These are phyloP conservation scores for Neofelis nebulosa DNA, from an alignment of 2,113 vertebrate species.

Conservation along the genomic window DNA sequence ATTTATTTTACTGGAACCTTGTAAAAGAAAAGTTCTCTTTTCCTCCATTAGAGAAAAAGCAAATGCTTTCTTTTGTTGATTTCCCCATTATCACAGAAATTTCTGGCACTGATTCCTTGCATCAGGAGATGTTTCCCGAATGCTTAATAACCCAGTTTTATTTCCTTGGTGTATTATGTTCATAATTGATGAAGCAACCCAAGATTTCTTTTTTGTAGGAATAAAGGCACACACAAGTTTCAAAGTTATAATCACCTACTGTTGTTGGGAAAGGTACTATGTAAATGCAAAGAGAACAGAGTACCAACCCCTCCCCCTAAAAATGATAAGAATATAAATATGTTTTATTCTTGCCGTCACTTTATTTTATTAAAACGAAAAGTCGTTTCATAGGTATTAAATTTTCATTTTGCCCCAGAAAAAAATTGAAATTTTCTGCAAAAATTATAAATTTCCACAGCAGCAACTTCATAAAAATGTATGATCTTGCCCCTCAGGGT, in stretches of 20 bases:
- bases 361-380: constrained; percentile 72
- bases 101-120: constrained; percentile 7
- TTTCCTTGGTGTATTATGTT: constrained; percentile 59
- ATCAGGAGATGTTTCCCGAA: constrained; percentile 33
- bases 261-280: background rate
- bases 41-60: background rate
- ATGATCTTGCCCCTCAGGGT: constrained; percentile 73
- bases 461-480: constrained; percentile 77
- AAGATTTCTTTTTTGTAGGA: constrained; percentile 12
- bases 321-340: constrained; percentile 52
- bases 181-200: constrained; percentile 8
- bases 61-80: constrained; percentile 30
- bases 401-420: constrained; percentile 68
- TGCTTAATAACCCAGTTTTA: constrained; percentile 55
- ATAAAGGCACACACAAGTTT: background rate
- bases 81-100: background rate
- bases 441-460: constrained; percentile 74
- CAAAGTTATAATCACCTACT: constrained; percentile 38
- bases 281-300: constrained; percentile 24
- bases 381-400: constrained; percentile 69
- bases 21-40: background rate
- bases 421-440: constrained; percentile 61
- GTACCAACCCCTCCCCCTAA: background rate
- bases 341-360: constrained; percentile 68
- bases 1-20: background rate